phyloP scores from a whole-genome alignment of 1,140 invertebrate genomes.

The Whitmania pigra region DNA sequence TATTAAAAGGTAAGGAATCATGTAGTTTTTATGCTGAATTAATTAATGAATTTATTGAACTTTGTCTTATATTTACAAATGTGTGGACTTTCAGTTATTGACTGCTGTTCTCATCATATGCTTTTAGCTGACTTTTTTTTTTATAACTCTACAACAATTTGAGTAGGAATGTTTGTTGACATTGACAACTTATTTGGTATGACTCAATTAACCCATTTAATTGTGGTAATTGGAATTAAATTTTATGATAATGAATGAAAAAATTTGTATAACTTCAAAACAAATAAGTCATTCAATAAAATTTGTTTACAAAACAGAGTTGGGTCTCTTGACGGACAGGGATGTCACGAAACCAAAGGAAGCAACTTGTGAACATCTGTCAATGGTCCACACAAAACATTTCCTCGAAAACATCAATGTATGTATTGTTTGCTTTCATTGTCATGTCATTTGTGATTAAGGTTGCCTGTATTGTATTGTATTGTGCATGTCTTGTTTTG shows the following conservation, averaged over 20 bases:
- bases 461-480: no score
- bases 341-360: not conserved
- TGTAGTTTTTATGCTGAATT: no score
- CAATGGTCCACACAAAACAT: not conserved
- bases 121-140: no score
- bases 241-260: no score
- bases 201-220: no score
- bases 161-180: no score
- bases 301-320: not conserved
- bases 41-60: not conserved
- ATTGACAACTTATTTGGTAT: no score
- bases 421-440: not conserved
- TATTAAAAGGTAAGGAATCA: not conserved
- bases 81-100: not conserved
- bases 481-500: no score
- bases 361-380: not conserved
- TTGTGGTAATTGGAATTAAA: no score
- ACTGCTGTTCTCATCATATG: no score
- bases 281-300: not conserved
- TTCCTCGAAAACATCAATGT: slow-evolving; percentile 6
- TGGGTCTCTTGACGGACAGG: not conserved
- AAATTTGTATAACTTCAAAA: not conserved
- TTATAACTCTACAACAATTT: no score
- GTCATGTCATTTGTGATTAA: no score
- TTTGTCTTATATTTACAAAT: not conserved